Percentiles rank a stretch among this genome's conserved stretches.
Conservation (phyloP, 2,797 vertebrate species). For the Carapus acus region DNA sequence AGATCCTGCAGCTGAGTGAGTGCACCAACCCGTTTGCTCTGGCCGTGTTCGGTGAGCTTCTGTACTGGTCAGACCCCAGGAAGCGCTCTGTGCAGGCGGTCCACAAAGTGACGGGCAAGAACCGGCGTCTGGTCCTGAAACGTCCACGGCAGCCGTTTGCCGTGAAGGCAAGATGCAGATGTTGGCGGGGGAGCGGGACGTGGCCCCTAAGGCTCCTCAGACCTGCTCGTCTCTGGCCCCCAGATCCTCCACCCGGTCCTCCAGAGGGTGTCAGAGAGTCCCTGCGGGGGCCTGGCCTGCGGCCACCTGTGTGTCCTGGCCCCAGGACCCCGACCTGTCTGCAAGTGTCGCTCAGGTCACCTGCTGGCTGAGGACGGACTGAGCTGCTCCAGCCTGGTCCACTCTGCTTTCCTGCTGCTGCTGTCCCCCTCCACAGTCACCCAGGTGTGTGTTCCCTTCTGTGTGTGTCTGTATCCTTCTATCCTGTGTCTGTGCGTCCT, state of each 20-base stretch:
- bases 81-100: constrained; percentile 74
- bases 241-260: constrained; percentile 82
- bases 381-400: constrained; percentile 68
- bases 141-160: constrained; percentile 75
- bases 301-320: constrained; percentile 87
- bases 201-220: too few relatives aligned
- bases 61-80: constrained; percentile 87
- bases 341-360: constrained; percentile 75
- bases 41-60: constrained; percentile 76
- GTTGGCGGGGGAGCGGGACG: too few relatives aligned
- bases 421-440: constrained; percentile 67
- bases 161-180: constrained; percentile 83
- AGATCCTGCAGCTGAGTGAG: constrained; percentile 82
- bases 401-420: constrained; percentile 76
- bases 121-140: constrained; percentile 74
- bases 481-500: too few relatives aligned
- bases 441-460: too few relatives aligned
- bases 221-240: not conserved
- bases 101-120: constrained; percentile 79
- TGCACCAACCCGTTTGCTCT: constrained; percentile 80
- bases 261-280: constrained; percentile 62
- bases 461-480: too few relatives aligned
- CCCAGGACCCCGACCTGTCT: constrained; percentile 66
- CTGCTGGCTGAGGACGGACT: constrained; percentile 67
- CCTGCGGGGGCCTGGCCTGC: constrained; percentile 70